Base-by-base conservation (phyloP, 2,888 invertebrate genomes). In the Melipona beecheii region DNA sequence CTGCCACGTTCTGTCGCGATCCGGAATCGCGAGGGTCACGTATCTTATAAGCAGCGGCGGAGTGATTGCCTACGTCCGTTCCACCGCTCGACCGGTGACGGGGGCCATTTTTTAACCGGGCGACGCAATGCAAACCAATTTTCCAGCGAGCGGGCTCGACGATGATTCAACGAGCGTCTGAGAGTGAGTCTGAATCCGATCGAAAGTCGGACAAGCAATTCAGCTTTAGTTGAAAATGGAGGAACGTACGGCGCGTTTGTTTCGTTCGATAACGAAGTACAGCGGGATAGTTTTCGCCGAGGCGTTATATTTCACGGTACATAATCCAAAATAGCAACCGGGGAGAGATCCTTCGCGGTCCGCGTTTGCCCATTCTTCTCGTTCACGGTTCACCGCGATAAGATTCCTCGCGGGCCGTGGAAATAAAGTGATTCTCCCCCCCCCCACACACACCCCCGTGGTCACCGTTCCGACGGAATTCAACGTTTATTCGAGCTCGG, bases 401-500 rank as follows among this genome's bases (percentile, higher is more conserved):
- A 85, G 85, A 75, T 78, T 81, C 65, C 75, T 66, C 81, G 56
- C n/a, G 72, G 84, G 65, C 49, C 49, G 69, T 43, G 65, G 68
- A 72, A 88, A 86, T 88, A 82, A 90, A 84, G 83, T 75, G 82
- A 88, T 87, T 78, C 78, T 21, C 17, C 0, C 0, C 17, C 0
- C 52, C 17, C 2, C 17, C 15, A 0, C 1, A 0, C 27, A 27
- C 27, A 5, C 11, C 68, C 43, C 65, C 66, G 36, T 65, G 81
- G 72, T 76, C 76, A 69, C 71, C 78, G 60, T 83, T 82, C 82
- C 85, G 75, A 6, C 56, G 74, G 77, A 81, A 81, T 84, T 83
- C 77, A 88, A 85, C 80, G 81, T 82, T 90, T 84, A 88, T 86
- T 90, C 86, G 86, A 81, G 70, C 78, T 72, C 75, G 71, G 76